Percentiles rank a stretch among this genome's conserved stretches.
phyloP scores from a whole-genome alignment of 2,888 invertebrate genomes.

The Ennomos fuscantarius region DNA sequence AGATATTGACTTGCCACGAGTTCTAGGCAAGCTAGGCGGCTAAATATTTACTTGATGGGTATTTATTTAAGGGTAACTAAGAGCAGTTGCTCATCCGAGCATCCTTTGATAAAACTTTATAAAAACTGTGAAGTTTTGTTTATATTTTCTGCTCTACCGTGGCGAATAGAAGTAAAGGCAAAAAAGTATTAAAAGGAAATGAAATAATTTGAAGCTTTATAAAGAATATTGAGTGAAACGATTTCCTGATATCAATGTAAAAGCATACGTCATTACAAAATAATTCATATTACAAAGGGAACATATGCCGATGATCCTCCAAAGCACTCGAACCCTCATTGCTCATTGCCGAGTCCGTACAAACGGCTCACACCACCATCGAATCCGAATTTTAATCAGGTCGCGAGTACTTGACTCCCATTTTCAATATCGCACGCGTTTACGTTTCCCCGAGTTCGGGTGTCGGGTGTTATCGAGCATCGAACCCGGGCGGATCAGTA shows the following conservation, averaged over 20 bases:
- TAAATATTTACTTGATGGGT: slow-evolving; percentile 10
- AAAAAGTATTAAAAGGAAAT: too few relatives aligned
- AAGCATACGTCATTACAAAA: slow-evolving; percentile 2
- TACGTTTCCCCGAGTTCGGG: slow-evolving; percentile 44
- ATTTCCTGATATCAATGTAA: not conserved
- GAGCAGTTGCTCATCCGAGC: not conserved
- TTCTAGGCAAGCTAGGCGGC: slow-evolving; percentile 9
- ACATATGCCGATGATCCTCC: slow-evolving; percentile 18
- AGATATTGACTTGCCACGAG: slow-evolving; percentile 57
- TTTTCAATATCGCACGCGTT: slow-evolving; percentile 51
- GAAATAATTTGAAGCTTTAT: too few relatives aligned
- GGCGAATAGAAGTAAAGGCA: too few relatives aligned
- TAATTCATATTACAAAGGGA: slow-evolving; percentile 10
- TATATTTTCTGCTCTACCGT: too few relatives aligned
- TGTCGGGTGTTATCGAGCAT: slow-evolving; percentile 39
- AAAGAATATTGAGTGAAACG: too few relatives aligned
- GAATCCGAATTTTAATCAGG: slow-evolving; percentile 71
- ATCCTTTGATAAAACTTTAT: not conserved
- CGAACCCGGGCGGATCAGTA: slow-evolving; percentile 27
- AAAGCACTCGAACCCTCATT: slow-evolving; percentile 20
- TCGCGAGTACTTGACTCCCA: slow-evolving; percentile 52
- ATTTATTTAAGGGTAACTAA: slow-evolving; percentile 19
- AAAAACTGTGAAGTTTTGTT: too few relatives aligned
- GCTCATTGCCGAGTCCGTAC: slow-evolving; percentile 34
- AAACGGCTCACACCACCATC: slow-evolving; percentile 49